A percentile compares a stretch with the other conserved stretches of the same genome.
Evolutionary conservation across 2,113 vertebrate genomes (phyloP).

Genomic region (Corydoras maculifer): DNA sequence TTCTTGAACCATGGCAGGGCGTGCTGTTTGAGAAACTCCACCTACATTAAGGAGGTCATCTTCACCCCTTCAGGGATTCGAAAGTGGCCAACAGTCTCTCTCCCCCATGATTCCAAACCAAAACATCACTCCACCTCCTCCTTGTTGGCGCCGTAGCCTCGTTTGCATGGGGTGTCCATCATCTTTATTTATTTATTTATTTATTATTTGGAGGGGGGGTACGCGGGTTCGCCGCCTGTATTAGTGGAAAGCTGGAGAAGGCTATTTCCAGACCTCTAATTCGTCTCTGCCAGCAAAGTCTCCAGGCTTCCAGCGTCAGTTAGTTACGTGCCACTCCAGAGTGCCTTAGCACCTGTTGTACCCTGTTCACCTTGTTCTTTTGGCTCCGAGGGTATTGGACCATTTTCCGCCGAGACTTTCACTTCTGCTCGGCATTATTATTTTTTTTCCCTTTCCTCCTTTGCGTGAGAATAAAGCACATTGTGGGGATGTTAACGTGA

Average conservation of each 20-base stretch:
- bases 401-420: conserved; percentile 26
- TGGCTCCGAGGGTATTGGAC: conserved; percentile 25
- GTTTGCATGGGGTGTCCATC: no score
- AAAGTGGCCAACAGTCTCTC: no score
- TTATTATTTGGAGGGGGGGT: background rate
- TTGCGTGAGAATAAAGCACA: conserved; percentile 21
- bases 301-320: conserved; percentile 45
- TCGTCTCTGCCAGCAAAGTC: conserved; percentile 67
- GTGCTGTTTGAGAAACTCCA: no score
- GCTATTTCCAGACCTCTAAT: conserved; percentile 66
- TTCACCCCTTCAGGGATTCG: no score
- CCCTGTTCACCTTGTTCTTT: conserved; percentile 50
- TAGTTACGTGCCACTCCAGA: conserved; percentile 47
- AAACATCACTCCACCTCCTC: no score
- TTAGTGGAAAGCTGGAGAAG: conserved; percentile 55
- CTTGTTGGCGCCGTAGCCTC: no score
- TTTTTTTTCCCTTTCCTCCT: background rate
- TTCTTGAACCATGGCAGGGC: no score
- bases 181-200: no score
- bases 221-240: conserved; percentile 47
- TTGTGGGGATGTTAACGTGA: conserved; percentile 28
- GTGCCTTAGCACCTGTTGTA: conserved; percentile 45
- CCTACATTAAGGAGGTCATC: no score
- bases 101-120: no score
- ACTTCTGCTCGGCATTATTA: conserved; percentile 6